These are phyloP conservation scores for Macrosteles quadrilineatus DNA, from an alignment of 1,140 invertebrate genomes.

Conservation along the genomic window DNA sequence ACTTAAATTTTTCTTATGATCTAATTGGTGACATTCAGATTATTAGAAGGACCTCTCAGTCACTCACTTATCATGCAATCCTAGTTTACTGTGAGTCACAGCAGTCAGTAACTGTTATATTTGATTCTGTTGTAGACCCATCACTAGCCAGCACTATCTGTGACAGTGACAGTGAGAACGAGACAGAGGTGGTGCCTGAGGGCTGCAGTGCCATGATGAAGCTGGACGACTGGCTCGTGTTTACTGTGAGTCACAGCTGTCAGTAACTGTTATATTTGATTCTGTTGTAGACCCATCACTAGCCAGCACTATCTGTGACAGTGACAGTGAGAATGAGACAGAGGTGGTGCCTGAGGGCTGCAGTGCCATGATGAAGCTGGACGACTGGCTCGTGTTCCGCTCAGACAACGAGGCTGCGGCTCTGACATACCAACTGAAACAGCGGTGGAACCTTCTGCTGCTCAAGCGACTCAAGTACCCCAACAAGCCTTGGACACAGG, in stretches of 20 bases:
- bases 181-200: slow-evolving; percentile 63
- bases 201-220: slow-evolving; percentile 61
- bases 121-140: neutral
- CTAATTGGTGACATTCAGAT: no score
- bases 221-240: slow-evolving; percentile 80
- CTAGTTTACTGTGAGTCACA: no score
- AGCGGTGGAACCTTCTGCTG: slow-evolving; percentile 77
- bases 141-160: neutral
- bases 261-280: neutral
- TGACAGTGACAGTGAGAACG: slow-evolving; percentile 53
- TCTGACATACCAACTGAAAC: slow-evolving; percentile 69
- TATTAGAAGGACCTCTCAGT: no score
- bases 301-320: neutral
- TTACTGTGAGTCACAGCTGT: no score
- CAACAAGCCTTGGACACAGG: slow-evolving; percentile 58
- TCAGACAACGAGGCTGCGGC: slow-evolving; percentile 66
- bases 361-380: slow-evolving; percentile 64
- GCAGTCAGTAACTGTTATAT: no score
- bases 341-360: slow-evolving; percentile 63
- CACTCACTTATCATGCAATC: no score
- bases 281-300: neutral
- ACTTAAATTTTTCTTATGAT: no score
- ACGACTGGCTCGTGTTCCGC: slow-evolving; percentile 81
- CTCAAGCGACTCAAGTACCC: slow-evolving; percentile 72
- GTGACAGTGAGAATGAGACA: slow-evolving; percentile 57